Evolutionary conservation across 2,797 vertebrate genomes (phyloP), one percentile per base, ranked within the genome.

Genomic region (Antennarius maculatus): DNA sequence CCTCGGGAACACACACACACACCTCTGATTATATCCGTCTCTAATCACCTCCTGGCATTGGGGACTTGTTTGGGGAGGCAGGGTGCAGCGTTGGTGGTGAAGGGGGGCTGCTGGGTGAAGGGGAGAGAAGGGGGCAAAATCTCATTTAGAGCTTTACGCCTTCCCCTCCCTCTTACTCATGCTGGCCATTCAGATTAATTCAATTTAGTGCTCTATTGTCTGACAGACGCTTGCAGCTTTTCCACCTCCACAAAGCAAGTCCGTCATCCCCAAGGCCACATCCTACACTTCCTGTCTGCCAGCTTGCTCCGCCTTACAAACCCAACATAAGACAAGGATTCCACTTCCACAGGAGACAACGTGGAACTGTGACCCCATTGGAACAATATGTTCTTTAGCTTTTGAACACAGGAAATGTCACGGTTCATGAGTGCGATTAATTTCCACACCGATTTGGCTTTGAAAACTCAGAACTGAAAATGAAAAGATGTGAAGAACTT

Each of bases 81-180:
- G 85, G 86, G 91, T 90, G 89, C 53, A 91, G 92, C 4, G 61
- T 5, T 46, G 46, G 46, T 39, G 53, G 92, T 69, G 68, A 65
- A 45, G 58, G 90, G 81, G 89, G 86, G 82, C 80, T 82, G 88
- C 77, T 90, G 86, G 87, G 84, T 86, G 92, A 92, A 87, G 92
- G 93, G 91, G 77, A 75, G 81, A 78, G 76, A 93, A 92, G 90
- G 91, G 23, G 86, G 86, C 45, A 85, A 95, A 97, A 97, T 95
- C 96, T 96, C 95, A 97, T 98, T 97, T 97, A 94, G 94, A 96
- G 95, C 95, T 97, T 95, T 94, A 95, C 93, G 80, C 87, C 87
- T 88, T 94, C 93, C 94, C 93, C 95, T 95, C 93, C 87, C 94
- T 93, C 91, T 93, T 93, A 93, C 92, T 93, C 92, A 92, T 88